Evolutionary conservation across 2,797 vertebrate species (phyloP).

Genomic region (Schizothorax lantsangensis): DNA sequence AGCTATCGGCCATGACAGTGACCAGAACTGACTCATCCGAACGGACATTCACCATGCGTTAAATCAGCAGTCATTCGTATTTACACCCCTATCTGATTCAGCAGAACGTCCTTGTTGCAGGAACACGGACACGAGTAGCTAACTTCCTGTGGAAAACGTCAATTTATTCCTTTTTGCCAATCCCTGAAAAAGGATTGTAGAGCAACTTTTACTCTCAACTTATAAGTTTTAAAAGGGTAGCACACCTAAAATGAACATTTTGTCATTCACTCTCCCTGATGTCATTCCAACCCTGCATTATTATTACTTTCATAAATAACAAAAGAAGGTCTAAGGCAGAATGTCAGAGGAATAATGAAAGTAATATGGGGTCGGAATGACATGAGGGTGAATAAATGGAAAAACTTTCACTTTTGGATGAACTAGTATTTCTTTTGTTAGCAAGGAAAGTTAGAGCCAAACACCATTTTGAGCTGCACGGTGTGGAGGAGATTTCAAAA

Average conservation of each 20-base stretch:
- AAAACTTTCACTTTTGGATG: background rate
- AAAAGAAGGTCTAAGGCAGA: background rate
- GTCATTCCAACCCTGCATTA: background rate
- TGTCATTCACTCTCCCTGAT: background rate
- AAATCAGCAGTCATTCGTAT: conserved; percentile 30
- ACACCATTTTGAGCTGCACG: background rate
- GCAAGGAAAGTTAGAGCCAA: background rate
- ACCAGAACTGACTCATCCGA: conserved; percentile 32
- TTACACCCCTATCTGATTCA: conserved; percentile 2
- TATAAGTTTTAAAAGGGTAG: background rate
- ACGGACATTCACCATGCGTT: conserved; percentile 26
- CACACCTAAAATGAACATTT: background rate
- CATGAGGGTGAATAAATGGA: background rate
- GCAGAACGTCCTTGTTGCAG: background rate
- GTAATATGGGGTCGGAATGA: background rate
- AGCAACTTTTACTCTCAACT: background rate
- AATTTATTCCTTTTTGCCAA: background rate
- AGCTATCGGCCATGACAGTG: conserved; percentile 36
- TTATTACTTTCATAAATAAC: conserved; percentile 4
- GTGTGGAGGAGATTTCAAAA: conserved; percentile 1
- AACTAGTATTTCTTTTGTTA: conserved; percentile 11
- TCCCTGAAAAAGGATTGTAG: background rate
- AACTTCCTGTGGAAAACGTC: background rate
- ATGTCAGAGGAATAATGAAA: background rate
- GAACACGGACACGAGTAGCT: background rate